Percentiles rank a stretch among this genome's conserved stretches.
Conservation (phyloP, 2,113 vertebrate genomes). For the Scatophagus argus region DNA sequence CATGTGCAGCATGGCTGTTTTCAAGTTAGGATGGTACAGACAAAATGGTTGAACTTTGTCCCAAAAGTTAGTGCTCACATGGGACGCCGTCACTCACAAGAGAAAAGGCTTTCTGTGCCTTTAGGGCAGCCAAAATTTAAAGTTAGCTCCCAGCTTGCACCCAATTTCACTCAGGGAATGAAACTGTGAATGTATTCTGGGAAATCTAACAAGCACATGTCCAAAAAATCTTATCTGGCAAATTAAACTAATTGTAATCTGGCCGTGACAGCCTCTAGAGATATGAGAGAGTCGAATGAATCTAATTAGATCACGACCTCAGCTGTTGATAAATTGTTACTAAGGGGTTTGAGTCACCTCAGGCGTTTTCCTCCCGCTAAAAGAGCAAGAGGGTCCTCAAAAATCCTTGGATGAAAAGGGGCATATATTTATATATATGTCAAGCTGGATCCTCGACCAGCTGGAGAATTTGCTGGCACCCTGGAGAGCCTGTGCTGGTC, state of each 20-base stretch:
- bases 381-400: constrained; percentile 45
- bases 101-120: neutral
- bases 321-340: constrained; percentile 22
- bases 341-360: neutral
- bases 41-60: neutral
- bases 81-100: neutral
- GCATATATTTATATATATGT: constrained; percentile 68
- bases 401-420: constrained; percentile 42
- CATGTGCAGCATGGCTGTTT: neutral
- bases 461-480: constrained; percentile 66
- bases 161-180: neutral
- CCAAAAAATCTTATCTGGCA: constrained; percentile 1
- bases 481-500: constrained; percentile 43
- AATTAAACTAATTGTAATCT: constrained; percentile 10
- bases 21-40: neutral
- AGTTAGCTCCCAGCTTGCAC: neutral
- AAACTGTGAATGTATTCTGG: neutral
- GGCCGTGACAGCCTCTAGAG: constrained; percentile 11
- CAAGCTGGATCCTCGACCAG: constrained; percentile 38
- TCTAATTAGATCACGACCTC: constrained; percentile 36
- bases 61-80: neutral
- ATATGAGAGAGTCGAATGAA: constrained; percentile 20
- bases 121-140: neutral
- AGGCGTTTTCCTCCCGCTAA: constrained; percentile 11
- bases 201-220: constrained; percentile 14